Conservation (phyloP, 2,888 invertebrate genomes). For the Merodon equestris region DNA sequence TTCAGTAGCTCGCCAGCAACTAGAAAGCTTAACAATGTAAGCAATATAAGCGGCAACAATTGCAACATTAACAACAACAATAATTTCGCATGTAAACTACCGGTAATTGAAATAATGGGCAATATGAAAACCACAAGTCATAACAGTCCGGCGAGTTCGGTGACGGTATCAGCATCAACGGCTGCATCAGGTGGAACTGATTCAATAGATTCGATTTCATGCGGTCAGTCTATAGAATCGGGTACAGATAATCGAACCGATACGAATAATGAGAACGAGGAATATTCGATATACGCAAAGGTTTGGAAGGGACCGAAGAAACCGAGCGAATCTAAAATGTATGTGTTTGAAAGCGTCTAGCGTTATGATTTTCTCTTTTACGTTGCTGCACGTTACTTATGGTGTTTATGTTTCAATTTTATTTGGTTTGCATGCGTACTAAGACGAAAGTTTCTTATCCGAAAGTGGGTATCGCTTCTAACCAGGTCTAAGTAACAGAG, state of each 20-base stretch:
- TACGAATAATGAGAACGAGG: slow-evolving; percentile 72
- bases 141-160: slow-evolving; percentile 43
- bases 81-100: slow-evolving; percentile 68
- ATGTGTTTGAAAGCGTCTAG: slow-evolving; percentile 69
- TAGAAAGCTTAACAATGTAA: slow-evolving; percentile 61
- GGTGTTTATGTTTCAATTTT: slow-evolving; percentile 22
- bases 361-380: slow-evolving; percentile 8
- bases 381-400: slow-evolving; percentile 39
- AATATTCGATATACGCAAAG: slow-evolving; percentile 78
- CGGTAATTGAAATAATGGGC: slow-evolving; percentile 68
- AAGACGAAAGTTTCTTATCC: slow-evolving; percentile 11
- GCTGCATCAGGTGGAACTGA: slow-evolving; percentile 28
- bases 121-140: slow-evolving; percentile 69
- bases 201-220: slow-evolving; percentile 43
- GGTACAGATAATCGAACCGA: slow-evolving; percentile 46
- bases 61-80: slow-evolving; percentile 65
- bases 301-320: slow-evolving; percentile 79
- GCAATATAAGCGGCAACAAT: slow-evolving; percentile 56
- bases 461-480: background rate
- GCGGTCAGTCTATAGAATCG: slow-evolving; percentile 51
- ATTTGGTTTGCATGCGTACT: slow-evolving; percentile 38
- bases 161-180: slow-evolving; percentile 8
- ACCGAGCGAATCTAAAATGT: slow-evolving; percentile 78
- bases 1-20: slow-evolving; percentile 70
- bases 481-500: background rate